Percentiles rank a stretch among this genome's conserved stretches.
phyloP scores from a whole-genome alignment of 2,113 vertebrate species.

The Xenopus laevis region DNA sequence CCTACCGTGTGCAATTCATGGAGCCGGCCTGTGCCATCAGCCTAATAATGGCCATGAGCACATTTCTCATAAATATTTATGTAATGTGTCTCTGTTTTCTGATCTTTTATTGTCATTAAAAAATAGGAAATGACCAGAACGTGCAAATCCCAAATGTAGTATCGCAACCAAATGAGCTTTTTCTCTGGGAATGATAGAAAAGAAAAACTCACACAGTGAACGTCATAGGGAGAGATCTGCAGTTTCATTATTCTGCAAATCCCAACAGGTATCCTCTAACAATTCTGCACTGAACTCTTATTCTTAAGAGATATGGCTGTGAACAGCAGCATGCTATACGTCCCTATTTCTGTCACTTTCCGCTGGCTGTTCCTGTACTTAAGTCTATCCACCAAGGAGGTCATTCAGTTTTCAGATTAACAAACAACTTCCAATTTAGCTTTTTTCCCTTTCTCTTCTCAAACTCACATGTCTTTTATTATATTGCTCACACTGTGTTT shows the following conservation, averaged over 20 bases:
- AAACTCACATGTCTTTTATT: constrained; percentile 3
- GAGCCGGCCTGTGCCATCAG: neutral
- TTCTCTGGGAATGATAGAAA: neutral
- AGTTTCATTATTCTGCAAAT: constrained; percentile 41
- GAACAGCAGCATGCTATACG: neutral
- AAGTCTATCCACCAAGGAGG: constrained; percentile 15
- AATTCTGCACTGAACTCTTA: constrained; percentile 39
- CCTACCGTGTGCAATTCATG: neutral
- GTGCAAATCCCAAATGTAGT: neutral
- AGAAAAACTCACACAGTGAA: constrained; percentile 32
- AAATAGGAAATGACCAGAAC: neutral
- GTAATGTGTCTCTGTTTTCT: neutral
- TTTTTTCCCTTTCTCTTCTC: neutral
- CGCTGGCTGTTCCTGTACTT: constrained; percentile 22
- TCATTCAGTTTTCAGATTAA: constrained; percentile 30
- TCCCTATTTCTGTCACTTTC: neutral
- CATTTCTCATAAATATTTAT: neutral
- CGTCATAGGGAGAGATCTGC: constrained; percentile 42
- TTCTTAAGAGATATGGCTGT: constrained; percentile 37
- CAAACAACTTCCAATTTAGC: constrained; percentile 27
- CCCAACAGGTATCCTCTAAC: constrained; percentile 44
- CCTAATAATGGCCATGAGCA: neutral
- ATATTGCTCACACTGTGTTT: neutral
- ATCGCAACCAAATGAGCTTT: neutral
- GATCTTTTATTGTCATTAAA: neutral